phyloP scores from a whole-genome alignment of 2,113 vertebrate genomes.

The Oreocharis arfaki region DNA sequence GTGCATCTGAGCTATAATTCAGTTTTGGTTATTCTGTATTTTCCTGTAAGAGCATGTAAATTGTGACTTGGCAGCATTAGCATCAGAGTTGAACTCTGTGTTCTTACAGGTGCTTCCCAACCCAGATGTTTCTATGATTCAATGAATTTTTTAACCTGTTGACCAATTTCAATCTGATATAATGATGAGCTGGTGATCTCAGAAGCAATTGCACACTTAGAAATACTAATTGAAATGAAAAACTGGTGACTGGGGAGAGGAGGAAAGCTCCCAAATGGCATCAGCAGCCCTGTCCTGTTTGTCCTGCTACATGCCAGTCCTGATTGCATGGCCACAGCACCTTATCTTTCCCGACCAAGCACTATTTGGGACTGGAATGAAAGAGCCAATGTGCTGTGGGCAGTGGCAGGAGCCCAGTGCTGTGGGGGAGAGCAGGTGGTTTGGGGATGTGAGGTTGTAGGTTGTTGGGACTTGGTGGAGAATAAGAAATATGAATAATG shows the following conservation, averaged over 20 bases:
- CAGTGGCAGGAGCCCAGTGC: background rate
- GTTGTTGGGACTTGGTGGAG: background rate
- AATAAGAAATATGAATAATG: background rate
- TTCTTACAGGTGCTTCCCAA: background rate
- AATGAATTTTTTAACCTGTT: background rate
- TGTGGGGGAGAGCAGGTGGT: accelerated
- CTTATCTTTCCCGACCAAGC: background rate
- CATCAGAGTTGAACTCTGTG: background rate
- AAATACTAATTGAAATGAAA: background rate
- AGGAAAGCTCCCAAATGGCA: background rate
- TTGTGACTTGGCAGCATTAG: background rate
- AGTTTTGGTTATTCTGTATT: background rate
- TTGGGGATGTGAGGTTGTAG: background rate
- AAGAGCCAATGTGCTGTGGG: background rate
- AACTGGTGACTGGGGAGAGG: background rate
- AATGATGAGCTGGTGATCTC: background rate
- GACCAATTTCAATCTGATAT: accelerated
- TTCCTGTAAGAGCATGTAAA: background rate
- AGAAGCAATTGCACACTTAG: background rate
- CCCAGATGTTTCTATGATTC: background rate
- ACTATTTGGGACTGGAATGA: background rate
- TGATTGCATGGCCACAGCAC: accelerated
- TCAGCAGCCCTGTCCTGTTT: background rate
- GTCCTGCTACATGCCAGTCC: background rate
- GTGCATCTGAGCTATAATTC: background rate